These are phyloP conservation scores for Oncorhynchus gorbuscha DNA, from an alignment of 2,113 vertebrate genomes.

Conservation along the genomic window DNA sequence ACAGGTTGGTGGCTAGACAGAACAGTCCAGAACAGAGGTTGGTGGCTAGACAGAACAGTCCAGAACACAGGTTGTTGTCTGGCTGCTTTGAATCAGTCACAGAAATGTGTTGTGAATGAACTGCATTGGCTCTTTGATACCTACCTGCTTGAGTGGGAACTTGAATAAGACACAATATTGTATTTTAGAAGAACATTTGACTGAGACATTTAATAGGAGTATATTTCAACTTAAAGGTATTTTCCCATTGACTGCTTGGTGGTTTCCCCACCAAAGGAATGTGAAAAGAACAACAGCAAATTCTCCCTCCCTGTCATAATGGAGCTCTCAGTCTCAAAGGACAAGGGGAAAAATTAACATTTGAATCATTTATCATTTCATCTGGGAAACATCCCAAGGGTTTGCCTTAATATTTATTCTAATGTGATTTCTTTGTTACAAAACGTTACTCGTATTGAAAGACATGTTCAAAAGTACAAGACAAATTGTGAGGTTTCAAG, in stretches of 20 bases:
- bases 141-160: not conserved
- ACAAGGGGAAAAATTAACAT: constrained; percentile 15
- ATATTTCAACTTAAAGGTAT: too few relatives aligned
- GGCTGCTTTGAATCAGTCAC: not conserved
- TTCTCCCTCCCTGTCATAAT: constrained; percentile 25
- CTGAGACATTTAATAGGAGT: too few relatives aligned
- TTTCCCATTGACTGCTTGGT: too few relatives aligned
- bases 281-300: not conserved
- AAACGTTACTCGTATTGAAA: constrained; percentile 49
- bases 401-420: constrained; percentile 43
- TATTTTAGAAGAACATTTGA: too few relatives aligned
- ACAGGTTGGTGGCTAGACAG: not conserved
- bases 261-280: not conserved
- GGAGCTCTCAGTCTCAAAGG: constrained; percentile 31
- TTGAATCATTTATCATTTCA: constrained; percentile 55
- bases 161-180: not conserved
- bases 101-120: not conserved
- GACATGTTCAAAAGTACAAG: constrained; percentile 42
- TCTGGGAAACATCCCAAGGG: constrained; percentile 54
- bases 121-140: not conserved
- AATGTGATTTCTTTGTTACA: constrained; percentile 40
- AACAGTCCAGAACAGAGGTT: too few relatives aligned
- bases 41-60: not conserved
- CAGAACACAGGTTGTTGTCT: not conserved
- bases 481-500: constrained; percentile 36